Base-by-base conservation (phyloP, 2,888 invertebrate genomes). In the Drosophila histrio region DNA sequence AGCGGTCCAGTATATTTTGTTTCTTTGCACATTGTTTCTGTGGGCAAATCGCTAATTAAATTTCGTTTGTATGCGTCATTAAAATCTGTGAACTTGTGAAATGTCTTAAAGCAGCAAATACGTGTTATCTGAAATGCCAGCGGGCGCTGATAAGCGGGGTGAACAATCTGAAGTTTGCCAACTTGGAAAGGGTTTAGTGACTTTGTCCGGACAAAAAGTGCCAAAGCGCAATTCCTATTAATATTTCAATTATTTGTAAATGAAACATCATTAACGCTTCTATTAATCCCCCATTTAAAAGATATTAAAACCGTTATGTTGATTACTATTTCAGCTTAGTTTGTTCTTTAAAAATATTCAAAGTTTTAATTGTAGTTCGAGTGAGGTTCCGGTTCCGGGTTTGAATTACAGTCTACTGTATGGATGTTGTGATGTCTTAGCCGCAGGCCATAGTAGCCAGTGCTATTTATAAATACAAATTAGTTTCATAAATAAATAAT, bases 31-130 rank as follows among this genome's bases (percentile, higher is more conserved):
- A 21, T 38, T 63, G 19, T 39, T 26, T 28, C 36, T 49, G 30
- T 41, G n/a, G 46, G 43, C 47, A 43, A 36, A 68, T 49, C 43
- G 64, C 49, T 50, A 32, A 77, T 65, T 61, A 39, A 41, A 61
- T 57, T 47, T 53, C 13, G 26, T 11, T 46, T 34, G 47, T 38
- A 53, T 65, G 36, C 65, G 49, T 61, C 73, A 65, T 22, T 4
- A 7, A 24, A 50, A 2, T 11, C 11, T 43, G 54, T 17, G 32
- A 32, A 13, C 30, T 30, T 44, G 22, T 34, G 5, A 54, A 19
- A 49, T 32, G 38, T 52, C 36, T 26, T 8, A 28, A 39, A 11
- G n/a, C 8, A 15, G 15, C 24, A 15, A 50, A 24, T 15, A 15
- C 22, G 22, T 22, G 15, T 50, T 49, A 49, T 50, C 32, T 36